These are phyloP conservation scores for Melanargia galathea DNA, from an alignment of 2,888 invertebrate genomes.

Conservation along the genomic window DNA sequence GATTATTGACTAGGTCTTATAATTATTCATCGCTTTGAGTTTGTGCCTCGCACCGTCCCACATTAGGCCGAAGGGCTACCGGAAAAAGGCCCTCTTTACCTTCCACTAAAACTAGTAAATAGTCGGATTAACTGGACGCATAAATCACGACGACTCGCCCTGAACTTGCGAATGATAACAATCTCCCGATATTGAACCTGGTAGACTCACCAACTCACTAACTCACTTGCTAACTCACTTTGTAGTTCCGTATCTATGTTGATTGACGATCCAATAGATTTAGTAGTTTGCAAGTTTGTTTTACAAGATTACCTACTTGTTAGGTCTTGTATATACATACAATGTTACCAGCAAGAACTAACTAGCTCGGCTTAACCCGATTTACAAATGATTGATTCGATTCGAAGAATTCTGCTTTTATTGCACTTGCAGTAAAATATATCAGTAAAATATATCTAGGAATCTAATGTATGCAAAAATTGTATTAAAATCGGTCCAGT, in stretches of 20 bases:
- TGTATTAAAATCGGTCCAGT: too few relatives aligned
- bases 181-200: constrained; percentile 44
- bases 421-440: too few relatives aligned
- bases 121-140: constrained; percentile 75
- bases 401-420: too few relatives aligned
- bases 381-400: too few relatives aligned
- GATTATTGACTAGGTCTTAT: not conserved
- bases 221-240: constrained; percentile 27
- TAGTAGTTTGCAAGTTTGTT: constrained; percentile 2
- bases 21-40: constrained; percentile 34
- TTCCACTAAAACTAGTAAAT: constrained; percentile 79
- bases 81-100: constrained; percentile 76
- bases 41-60: constrained; percentile 37
- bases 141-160: constrained; percentile 64
- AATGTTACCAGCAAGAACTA: not conserved
- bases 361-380: too few relatives aligned
- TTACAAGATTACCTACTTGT: not conserved
- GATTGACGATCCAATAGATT: constrained; percentile 35
- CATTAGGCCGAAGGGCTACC: constrained; percentile 57
- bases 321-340: not conserved
- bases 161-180: constrained; percentile 43
- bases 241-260: constrained; percentile 29
- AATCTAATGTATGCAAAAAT: too few relatives aligned
- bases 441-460: too few relatives aligned
- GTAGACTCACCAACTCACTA: constrained; percentile 30